These are phyloP conservation scores for Aurelia aurita DNA, from an alignment of 30 jellyfish, hydroid and myxozoan genomes.

Conservation along the genomic window DNA sequence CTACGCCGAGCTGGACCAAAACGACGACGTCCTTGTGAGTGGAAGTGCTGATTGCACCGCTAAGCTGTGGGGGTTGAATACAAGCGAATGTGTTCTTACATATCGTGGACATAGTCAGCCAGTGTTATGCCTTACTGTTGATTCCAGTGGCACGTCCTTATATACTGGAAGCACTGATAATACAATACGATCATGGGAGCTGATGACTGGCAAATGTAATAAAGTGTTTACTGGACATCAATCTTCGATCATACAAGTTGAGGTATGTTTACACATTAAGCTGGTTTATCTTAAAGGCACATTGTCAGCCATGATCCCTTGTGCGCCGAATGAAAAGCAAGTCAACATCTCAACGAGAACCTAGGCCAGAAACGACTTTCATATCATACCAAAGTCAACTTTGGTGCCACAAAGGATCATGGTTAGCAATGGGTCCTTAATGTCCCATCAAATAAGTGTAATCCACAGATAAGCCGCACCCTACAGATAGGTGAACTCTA, in stretches of 20 bases:
- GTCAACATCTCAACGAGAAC: too few species aligned
- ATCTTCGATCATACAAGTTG: constrained; percentile 85
- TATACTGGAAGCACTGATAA: constrained; percentile 94
- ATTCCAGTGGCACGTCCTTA: constrained; percentile 73
- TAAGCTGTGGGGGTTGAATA: constrained; percentile 86
- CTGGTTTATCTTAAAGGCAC: too few species aligned
- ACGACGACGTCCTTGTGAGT: constrained; percentile 78
- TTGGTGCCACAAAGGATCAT: too few species aligned
- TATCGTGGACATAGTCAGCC: constrained; percentile 93
- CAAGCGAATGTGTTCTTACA: constrained; percentile 83
- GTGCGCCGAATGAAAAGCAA: too few species aligned
- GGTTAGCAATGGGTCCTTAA: too few species aligned
- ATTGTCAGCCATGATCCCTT: too few species aligned
- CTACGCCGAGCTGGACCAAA: constrained; percentile 88
- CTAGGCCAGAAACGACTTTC: too few species aligned
- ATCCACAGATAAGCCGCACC: neutral
- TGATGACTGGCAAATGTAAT: constrained; percentile 84
- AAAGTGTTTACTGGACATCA: constrained; percentile 83
- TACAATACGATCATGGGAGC: constrained; percentile 85
- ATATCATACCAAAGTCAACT: too few species aligned
- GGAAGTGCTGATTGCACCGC: constrained; percentile 97
- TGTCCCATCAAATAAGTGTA: too few species aligned
- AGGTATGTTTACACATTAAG: constrained; percentile 57
- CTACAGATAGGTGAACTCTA: too few species aligned
- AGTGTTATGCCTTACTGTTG: constrained; percentile 88